Evolutionary conservation across 2,113 vertebrate genomes (phyloP).

Genomic region (Malurus elegans): DNA sequence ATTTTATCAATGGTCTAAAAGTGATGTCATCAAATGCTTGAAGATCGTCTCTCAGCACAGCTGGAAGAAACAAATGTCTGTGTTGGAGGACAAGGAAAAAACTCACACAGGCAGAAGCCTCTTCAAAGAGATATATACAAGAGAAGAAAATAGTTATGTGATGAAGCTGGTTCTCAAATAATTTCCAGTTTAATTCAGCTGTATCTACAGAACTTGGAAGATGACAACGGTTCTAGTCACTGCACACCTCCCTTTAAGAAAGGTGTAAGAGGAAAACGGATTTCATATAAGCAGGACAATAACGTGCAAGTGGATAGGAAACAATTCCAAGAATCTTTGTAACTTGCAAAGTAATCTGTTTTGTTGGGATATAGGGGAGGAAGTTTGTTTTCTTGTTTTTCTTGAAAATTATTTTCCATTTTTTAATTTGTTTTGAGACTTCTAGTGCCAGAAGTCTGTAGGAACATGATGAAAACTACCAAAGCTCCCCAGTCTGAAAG

Average conservation of each 20-base stretch:
- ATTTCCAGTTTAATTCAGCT: background rate
- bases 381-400: fast-evolving
- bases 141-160: background rate
- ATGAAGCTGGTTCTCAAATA: background rate
- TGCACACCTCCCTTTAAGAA: background rate
- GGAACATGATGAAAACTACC: background rate
- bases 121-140: background rate
- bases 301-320: background rate
- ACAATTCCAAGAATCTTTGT: background rate
- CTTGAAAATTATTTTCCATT: too few relatives aligned
- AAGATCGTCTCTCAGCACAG: background rate
- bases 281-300: background rate
- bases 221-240: background rate
- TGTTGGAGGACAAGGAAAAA: background rate
- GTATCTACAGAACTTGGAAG: background rate
- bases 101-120: background rate
- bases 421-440: background rate
- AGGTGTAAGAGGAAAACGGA: background rate
- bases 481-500: background rate
- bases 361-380: background rate
- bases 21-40: background rate
- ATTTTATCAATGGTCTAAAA: background rate
- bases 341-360: background rate
- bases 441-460: background rate
- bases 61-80: background rate